phyloP scores from a whole-genome alignment of 2,113 vertebrate genomes.

The Ciconia maguari region DNA sequence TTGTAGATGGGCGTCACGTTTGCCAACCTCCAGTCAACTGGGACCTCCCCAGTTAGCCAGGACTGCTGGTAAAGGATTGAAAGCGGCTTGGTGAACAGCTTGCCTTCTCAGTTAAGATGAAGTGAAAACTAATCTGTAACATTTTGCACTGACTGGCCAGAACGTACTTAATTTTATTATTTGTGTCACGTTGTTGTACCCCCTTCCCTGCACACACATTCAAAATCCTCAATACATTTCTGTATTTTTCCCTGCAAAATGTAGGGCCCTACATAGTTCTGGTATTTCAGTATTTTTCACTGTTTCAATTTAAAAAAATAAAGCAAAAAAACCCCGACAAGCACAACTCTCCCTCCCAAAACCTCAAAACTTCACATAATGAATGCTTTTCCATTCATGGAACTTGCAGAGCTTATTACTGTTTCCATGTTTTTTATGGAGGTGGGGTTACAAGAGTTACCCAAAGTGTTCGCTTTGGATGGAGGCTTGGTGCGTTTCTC shows the following conservation, averaged over 20 bases:
- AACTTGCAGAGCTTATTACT: neutral
- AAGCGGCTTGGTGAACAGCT: neutral
- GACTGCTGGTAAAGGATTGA: no score
- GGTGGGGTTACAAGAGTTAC: neutral
- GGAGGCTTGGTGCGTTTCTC: neutral
- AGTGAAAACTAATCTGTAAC: neutral
- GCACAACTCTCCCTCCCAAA: neutral
- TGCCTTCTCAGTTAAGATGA: neutral
- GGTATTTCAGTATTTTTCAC: neutral
- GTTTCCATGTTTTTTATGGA: neutral
- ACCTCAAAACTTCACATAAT: neutral
- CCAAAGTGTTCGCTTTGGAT: neutral
- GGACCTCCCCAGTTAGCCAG: no score
- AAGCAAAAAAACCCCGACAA: neutral
- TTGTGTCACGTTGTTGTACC: neutral
- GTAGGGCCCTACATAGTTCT: neutral
- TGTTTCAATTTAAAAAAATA: neutral
- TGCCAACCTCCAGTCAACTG: no score
- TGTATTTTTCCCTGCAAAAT: neutral
- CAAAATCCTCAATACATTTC: neutral
- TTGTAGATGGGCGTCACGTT: no score
- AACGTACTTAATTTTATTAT: fast-evolving
- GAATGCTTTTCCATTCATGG: constrained; percentile 22
- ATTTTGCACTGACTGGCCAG: neutral
- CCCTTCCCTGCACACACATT: neutral